Evolutionary conservation across 2,797 vertebrate species (phyloP).

Genomic region (Cuniculus paca): DNA sequence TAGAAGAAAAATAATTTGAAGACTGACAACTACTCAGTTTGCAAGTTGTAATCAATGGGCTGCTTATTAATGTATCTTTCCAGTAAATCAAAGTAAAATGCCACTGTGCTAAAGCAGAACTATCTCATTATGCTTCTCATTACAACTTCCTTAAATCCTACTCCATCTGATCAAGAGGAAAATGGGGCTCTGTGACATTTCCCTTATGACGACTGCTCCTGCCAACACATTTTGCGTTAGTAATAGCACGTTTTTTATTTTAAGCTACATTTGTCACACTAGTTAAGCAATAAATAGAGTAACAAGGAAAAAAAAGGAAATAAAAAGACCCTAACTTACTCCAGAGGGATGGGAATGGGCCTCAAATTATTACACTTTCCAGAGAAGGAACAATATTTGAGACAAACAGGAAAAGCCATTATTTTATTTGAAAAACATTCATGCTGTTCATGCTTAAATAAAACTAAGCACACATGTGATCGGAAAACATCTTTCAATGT

Average conservation of each 20-base stretch:
- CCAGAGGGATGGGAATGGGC: not conserved
- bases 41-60: not conserved
- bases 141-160: not conserved
- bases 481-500: not conserved
- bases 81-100: slow-evolving; percentile 67
- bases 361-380: slow-evolving; percentile 15
- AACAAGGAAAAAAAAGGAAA: slow-evolving; percentile 58
- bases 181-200: not conserved
- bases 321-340: slow-evolving; percentile 29
- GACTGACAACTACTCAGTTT: not conserved
- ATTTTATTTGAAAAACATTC: slow-evolving; percentile 13
- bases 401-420: not conserved
- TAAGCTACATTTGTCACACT: slow-evolving; percentile 51
- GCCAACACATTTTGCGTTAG: not conserved
- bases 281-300: slow-evolving; percentile 45
- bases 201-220: not conserved
- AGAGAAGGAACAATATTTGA: not conserved
- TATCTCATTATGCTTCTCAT: not conserved
- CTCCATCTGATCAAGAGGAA: not conserved
- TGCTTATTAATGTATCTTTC: slow-evolving; percentile 31
- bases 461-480: not conserved
- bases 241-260: slow-evolving; percentile 32
- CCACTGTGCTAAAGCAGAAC: not conserved
- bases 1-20: slow-evolving; percentile 31
- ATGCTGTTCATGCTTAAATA: not conserved